Base-by-base conservation (phyloP, 1,140 invertebrate genomes). In the Triops cancriformis region DNA sequence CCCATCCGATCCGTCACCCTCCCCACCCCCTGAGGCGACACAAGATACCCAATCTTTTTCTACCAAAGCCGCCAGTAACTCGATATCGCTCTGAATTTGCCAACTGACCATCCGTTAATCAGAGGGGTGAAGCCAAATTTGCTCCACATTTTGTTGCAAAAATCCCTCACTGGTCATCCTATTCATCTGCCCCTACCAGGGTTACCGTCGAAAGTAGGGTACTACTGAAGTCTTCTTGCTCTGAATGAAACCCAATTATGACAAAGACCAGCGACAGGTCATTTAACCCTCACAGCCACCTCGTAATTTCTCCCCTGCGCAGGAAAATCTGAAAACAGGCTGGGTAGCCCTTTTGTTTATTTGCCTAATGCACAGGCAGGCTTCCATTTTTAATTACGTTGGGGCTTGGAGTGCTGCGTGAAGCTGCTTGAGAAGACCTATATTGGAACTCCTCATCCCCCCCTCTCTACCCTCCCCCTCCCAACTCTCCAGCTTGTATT, bases 291-390 rank as follows among this genome's bases (percentile, higher is more conserved):
- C 51, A 9, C 51, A n/a, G 14, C 45, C 45, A 14, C 45, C 45
- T n/a, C 45, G 14, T 23, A 23, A 14, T 23, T 64, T 23, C 10
- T 18, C 23, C 51, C 51, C 51, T 64, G 18, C 51, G 2, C 31
- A 37, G 31, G 51, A 64, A 64, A 64, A 64, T 64, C 51, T 64
- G 51, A 64, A 64, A 64, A 64, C 51, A 64, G 51, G 51, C 51
- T 64, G 18, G 51, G 51, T 64, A 64, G 51, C 51, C 51, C 31
- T 37, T 64, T 64, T 64, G 51, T 64, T 64, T 64, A 64, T 64
- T 64, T 64, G 51, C 51, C 51, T 64, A 64, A 64, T 64, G 51
- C 51, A 64, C 10, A 64, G 51, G 51, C 51, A 64, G 51, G 51
- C 51, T 64, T 64, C 51, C 51, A 18, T 64, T 64, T 64, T 64